These are phyloP conservation scores for Anseranas semipalmata DNA, from an alignment of 2,113 vertebrate species.

Conservation along the genomic window DNA sequence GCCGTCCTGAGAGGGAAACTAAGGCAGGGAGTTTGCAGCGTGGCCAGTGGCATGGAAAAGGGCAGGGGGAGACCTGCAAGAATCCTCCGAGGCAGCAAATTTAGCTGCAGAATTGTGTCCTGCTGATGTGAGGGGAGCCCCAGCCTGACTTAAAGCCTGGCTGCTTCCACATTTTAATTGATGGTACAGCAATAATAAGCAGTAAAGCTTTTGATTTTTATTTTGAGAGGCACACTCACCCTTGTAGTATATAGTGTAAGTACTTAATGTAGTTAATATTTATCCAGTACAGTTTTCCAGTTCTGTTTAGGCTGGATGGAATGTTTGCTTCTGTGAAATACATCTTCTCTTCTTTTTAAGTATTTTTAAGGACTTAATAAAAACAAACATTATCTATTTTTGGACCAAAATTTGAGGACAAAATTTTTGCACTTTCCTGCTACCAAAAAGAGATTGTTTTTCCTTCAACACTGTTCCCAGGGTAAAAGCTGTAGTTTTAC, in stretches of 20 bases:
- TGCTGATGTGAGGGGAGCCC: neutral
- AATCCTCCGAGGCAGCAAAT: neutral
- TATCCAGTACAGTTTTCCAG: neutral
- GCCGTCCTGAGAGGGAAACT: neutral
- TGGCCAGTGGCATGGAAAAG: neutral
- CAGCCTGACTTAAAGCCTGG: fast-evolving
- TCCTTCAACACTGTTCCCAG: slow-evolving; percentile 25
- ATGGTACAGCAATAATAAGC: neutral
- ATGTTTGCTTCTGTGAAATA: slow-evolving; percentile 25
- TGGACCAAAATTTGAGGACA: slow-evolving; percentile 28
- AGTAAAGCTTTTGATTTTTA: neutral
- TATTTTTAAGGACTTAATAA: slow-evolving; percentile 29
- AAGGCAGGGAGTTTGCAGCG: fast-evolving
- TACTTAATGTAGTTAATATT: neutral
- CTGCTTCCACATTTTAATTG: neutral
- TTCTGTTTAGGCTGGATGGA: neutral
- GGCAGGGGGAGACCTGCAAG: neutral
- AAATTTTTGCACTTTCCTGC: slow-evolving; percentile 21
- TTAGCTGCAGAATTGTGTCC: neutral
- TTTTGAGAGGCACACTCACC: neutral
- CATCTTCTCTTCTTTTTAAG: slow-evolving; percentile 21
- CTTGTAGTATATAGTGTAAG: neutral
- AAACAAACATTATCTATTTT: slow-evolving; percentile 61
- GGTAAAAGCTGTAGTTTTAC: neutral
- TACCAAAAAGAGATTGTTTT: neutral